phyloP scores from a whole-genome alignment of 2,113 vertebrate genomes.

The Noturus placidus region DNA sequence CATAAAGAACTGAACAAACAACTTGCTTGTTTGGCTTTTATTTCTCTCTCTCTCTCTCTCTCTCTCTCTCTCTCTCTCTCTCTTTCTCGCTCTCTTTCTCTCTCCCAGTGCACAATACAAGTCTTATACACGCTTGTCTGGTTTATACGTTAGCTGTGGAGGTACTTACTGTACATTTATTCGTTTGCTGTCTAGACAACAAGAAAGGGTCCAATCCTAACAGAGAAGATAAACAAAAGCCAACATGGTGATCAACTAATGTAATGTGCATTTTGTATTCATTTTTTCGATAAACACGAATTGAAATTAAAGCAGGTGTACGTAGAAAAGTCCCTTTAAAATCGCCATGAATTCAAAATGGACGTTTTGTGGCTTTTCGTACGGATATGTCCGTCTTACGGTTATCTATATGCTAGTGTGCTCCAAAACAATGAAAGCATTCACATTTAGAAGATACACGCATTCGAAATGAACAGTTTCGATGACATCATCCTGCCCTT shows the following conservation, averaged over 20 bases:
- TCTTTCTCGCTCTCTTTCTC: neutral
- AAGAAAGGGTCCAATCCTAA: too few species aligned
- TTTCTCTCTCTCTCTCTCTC: constrained; percentile 17
- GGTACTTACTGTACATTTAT: neutral
- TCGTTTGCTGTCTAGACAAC: neutral
- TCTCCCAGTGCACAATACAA: neutral
- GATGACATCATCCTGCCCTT: too few species aligned
- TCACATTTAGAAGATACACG: too few species aligned
- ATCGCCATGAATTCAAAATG: too few species aligned
- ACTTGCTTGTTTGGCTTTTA: constrained; percentile 40
- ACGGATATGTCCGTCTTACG: too few species aligned
- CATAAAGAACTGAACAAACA: constrained; percentile 38
- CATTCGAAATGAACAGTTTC: too few species aligned
- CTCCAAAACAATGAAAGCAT: too few species aligned
- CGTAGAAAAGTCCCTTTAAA: neutral
- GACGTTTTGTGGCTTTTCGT: too few species aligned
- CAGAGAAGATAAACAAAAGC: neutral
- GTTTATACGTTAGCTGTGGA: neutral
- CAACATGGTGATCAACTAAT: neutral
- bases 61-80: neutral
- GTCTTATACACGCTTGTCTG: neutral
- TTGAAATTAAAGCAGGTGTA: neutral
- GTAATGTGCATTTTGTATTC: neutral
- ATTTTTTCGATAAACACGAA: neutral
- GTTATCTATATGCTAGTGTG: too few species aligned